phyloP scores from a whole-genome alignment of 2,797 vertebrate species.

The Falco novaeseelandiae region DNA sequence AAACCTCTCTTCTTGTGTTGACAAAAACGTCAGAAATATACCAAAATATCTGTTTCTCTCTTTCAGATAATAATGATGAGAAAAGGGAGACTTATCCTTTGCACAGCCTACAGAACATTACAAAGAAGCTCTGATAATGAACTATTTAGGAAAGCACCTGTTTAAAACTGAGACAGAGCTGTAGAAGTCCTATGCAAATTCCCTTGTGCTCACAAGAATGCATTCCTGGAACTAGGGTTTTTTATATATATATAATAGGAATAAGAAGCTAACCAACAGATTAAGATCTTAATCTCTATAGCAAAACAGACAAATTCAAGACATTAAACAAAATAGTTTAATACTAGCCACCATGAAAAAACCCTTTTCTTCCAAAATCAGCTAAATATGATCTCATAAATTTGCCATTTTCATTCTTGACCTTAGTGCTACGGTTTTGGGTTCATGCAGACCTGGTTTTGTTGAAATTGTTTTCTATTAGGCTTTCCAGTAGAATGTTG shows the following conservation, averaged over 20 bases:
- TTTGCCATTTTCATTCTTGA: conserved; percentile 44
- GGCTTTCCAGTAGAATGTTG: conserved; percentile 59
- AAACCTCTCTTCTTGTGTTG: background rate
- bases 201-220: background rate
- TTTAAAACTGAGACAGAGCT: background rate
- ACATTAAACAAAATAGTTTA: background rate
- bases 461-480: conserved; percentile 58
- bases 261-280: background rate
- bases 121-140: background rate
- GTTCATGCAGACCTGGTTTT: conserved; percentile 16
- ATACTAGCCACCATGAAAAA: background rate
- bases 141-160: background rate
- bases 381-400: background rate
- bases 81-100: background rate
- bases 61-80: background rate
- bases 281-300: background rate
- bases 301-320: background rate
- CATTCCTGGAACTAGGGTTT: background rate
- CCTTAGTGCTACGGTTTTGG: background rate
- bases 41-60: background rate
- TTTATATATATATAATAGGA: background rate
- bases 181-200: background rate
- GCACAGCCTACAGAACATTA: background rate
- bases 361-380: background rate
- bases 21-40: background rate